These are phyloP conservation scores for Anneissia japonica DNA, from an alignment of 35 echinoderm and acorn worm genomes.

Conservation along the genomic window DNA sequence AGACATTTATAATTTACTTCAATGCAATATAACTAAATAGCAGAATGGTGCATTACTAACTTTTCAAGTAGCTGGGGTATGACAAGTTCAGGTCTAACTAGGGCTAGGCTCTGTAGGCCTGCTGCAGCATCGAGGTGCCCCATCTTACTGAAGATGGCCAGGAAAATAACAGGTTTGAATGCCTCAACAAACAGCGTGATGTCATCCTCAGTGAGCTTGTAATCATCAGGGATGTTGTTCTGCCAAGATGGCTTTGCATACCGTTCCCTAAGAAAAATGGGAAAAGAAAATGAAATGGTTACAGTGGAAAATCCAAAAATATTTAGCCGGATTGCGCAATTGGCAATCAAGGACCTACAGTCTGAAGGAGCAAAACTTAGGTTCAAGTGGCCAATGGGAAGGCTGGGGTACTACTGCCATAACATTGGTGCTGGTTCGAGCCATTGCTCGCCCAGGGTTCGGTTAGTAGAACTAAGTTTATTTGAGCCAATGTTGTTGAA, in stretches of 20 bases:
- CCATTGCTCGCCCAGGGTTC: no score
- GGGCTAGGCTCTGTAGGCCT: constrained; percentile 66
- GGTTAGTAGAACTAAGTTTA: no score
- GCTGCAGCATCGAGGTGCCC: constrained; percentile 84
- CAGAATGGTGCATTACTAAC: constrained; percentile 47
- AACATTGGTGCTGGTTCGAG: no score
- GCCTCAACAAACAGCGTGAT: constrained; percentile 87
- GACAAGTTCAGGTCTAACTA: constrained; percentile 81
- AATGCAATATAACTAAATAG: no score
- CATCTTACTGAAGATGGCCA: constrained; percentile 93
- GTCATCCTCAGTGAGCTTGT: constrained; percentile 73
- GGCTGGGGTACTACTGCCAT: no score
- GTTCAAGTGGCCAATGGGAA: no score
- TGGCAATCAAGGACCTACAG: neutral
- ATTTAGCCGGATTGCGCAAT: neutral
- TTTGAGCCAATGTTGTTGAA: no score
- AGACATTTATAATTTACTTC: no score
- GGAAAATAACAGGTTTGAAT: constrained; percentile 65
- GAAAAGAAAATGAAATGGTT: neutral
- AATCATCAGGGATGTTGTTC: constrained; percentile 50
- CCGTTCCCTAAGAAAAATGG: constrained; percentile 55
- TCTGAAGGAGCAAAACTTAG: neutral
- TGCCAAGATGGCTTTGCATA: constrained; percentile 68
- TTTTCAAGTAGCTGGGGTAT: constrained; percentile 83
- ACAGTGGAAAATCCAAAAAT: neutral